Percentiles rank a stretch among this genome's conserved stretches.
Conservation (phyloP, 2,797 vertebrate species). For the Pangasius mekongensis region DNA sequence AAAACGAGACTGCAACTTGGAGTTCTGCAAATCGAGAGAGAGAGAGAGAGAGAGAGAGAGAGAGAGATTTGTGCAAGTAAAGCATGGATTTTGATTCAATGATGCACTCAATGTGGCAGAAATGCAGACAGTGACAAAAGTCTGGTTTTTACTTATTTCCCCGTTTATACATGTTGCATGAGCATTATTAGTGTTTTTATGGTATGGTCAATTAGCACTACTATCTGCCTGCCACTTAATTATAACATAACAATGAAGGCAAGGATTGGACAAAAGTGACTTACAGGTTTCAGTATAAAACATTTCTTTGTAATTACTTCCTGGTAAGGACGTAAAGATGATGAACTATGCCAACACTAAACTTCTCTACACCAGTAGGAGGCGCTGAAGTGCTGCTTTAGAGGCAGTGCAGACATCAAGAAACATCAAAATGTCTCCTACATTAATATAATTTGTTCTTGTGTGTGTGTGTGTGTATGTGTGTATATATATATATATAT, state of each 20-base stretch:
- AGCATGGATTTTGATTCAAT: not conserved
- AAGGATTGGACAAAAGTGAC: too few relatives aligned
- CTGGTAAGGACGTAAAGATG: not conserved
- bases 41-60: not conserved
- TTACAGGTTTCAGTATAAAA: too few relatives aligned
- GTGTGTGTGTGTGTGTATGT: too few relatives aligned
- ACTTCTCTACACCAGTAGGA: not conserved
- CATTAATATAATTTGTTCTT: not conserved
- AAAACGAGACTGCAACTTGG: conserved; percentile 66
- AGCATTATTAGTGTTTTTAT: not conserved
- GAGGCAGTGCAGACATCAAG: not conserved
- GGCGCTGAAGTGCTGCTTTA: not conserved
- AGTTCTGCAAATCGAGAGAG: conserved; percentile 51
- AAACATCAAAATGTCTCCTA: not conserved
- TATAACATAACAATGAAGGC: not conserved
- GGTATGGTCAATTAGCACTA: not conserved
- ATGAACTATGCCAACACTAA: too few relatives aligned
- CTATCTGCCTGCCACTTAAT: not conserved
- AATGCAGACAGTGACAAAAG: too few relatives aligned
- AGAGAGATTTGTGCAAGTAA: too few relatives aligned
- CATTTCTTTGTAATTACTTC: not conserved
- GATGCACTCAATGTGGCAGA: too few relatives aligned
- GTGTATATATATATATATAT: too few relatives aligned
- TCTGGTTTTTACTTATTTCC: too few relatives aligned
- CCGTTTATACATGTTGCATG: not conserved